phyloP scores from a whole-genome alignment of 2,113 vertebrate species.

The Melanerpes formicivorus region DNA sequence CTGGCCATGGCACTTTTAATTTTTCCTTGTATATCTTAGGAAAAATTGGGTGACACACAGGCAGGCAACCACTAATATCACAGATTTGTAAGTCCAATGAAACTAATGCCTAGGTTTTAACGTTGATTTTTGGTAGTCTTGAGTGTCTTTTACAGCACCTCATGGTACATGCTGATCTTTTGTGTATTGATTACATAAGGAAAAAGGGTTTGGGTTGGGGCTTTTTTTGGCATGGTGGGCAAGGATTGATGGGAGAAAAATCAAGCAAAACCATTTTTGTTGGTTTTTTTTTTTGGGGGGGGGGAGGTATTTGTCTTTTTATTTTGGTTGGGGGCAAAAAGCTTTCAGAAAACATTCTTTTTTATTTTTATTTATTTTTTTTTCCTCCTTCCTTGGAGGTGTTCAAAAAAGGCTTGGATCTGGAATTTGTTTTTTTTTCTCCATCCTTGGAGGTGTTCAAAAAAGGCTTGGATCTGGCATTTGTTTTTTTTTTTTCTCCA shows the following conservation, averaged over 20 bases:
- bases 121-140: accelerated
- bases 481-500: neutral
- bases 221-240: accelerated
- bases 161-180: accelerated
- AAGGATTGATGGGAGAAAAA: neutral
- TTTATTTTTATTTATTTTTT: neutral
- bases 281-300: too few relatives aligned
- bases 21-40: accelerated
- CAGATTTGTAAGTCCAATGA: accelerated
- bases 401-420: too few relatives aligned
- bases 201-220: neutral
- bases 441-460: too few relatives aligned
- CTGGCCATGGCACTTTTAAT: neutral
- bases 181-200: accelerated
- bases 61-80: accelerated
- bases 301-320: neutral
- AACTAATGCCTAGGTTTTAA: neutral
- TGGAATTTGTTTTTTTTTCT: neutral
- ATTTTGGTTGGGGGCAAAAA: neutral
- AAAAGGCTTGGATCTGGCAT: too few relatives aligned
- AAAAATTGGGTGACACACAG: neutral
- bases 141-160: neutral
- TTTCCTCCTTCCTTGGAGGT: neutral
- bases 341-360: accelerated
- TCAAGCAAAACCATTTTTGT: neutral